Evolutionary conservation across 1,140 invertebrate species (phyloP).

Genomic region (Brachionus angularis): DNA sequence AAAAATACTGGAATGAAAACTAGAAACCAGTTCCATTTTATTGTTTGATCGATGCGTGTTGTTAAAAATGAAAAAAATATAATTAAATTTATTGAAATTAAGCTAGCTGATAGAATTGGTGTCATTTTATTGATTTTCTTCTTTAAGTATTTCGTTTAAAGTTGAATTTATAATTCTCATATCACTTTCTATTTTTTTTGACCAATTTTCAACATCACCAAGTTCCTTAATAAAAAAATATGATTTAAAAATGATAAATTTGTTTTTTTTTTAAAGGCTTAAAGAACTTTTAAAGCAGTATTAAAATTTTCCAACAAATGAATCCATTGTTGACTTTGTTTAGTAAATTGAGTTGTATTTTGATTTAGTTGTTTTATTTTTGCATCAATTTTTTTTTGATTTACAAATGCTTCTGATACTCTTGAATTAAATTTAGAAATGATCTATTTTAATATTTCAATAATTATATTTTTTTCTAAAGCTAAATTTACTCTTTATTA

Average conservation of each 20-base stretch:
- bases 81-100: slow-evolving; percentile 34
- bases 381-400: slow-evolving; percentile 91
- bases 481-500: slow-evolving; percentile 78
- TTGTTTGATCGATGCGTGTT: slow-evolving; percentile 18
- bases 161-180: slow-evolving; percentile 71
- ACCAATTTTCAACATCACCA: slow-evolving; percentile 98
- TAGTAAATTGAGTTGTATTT: slow-evolving; percentile 86
- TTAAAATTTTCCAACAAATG: slow-evolving; percentile 89
- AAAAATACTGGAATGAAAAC: slow-evolving; percentile 32
- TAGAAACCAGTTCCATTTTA: slow-evolving; percentile 39
- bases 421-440: slow-evolving; percentile 60
- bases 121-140: slow-evolving; percentile 20
- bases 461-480: background rate
- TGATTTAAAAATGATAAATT: too few species aligned
- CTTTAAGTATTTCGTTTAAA: slow-evolving; percentile 24
- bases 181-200: slow-evolving; percentile 89
- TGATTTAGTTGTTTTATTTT: slow-evolving; percentile 93
- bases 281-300: slow-evolving; percentile 73
- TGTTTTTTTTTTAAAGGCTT: background rate
- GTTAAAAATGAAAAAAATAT: slow-evolving; percentile 36
- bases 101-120: slow-evolving; percentile 7
- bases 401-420: slow-evolving; percentile 93
- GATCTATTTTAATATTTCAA: background rate
- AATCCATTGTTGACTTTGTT: slow-evolving; percentile 93
- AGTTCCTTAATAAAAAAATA: slow-evolving; percentile 66